Evolutionary conservation across 1,140 invertebrate genomes (phyloP), one percentile per base, ranked within the genome.

Genomic region (Leptinotarsa lineolata): DNA sequence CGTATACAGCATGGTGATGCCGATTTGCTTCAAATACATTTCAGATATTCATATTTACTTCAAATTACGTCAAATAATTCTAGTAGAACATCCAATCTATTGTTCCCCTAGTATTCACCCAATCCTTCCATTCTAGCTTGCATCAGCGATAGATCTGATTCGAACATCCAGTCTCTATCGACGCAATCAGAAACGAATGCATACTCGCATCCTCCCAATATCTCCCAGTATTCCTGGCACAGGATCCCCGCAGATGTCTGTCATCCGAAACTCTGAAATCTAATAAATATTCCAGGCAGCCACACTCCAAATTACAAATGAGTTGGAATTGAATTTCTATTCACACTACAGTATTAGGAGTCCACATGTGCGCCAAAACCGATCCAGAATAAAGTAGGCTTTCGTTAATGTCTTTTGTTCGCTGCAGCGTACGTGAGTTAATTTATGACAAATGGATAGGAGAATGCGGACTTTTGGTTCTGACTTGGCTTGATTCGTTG

Each of bases 351-450:
- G 20, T 13, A 22, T 30, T 30, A 63, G 61, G 11, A 63, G n/a
- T 63, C 61, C 61, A 30, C 61, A 63, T 63, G 61, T 63, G 61
- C 24, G 21, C 61, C 61, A 59, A 20, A 59, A n/a, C 16, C 58
- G 58, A n/a, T 59, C 15, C 58, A 15, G 20, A 63, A 63, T 63
- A 21, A 21, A 63, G 15, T n/a, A 20, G 24, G 24, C 3, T 30
- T 30, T 30, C 21, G 4, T n/a, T 54, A 63, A 63, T 63, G 61
- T 63, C 20, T 63, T 63, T 30, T 21, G 61, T 63, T 63, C 20
- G 61, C 24, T 63, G 21, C 61, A 63, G 20, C 11, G 61, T 13
- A 22, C 61, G 20, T 63, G 61, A 63, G 11, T 6, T 63, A 63
- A 30, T 63, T 63, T 63, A 63, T 63, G 61, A 63, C 15, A 54